A percentile compares a stretch with the other conserved stretches of the same genome.
phyloP scores from a whole-genome alignment of 2,888 invertebrate genomes.

The Drosophila testacea region DNA sequence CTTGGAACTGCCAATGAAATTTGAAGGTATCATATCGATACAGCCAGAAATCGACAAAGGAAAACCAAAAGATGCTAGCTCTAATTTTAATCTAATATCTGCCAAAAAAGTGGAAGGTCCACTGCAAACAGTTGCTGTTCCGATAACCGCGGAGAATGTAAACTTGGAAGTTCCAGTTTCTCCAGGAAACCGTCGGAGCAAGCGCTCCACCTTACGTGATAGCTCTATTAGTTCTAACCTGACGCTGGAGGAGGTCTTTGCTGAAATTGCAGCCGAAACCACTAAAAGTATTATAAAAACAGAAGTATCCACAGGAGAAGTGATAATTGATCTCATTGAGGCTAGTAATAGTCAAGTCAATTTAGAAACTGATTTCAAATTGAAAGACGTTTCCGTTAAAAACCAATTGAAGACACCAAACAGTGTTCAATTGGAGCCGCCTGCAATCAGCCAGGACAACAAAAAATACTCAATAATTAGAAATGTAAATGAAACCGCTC shows the following conservation, averaged over 20 bases:
- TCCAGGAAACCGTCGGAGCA: constrained; percentile 31
- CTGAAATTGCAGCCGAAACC: constrained; percentile 52
- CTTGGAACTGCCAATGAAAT: not conserved
- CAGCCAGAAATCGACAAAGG: not conserved
- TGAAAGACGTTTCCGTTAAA: constrained; percentile 1
- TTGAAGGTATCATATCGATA: not conserved
- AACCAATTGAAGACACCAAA: not conserved
- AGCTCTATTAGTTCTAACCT: constrained; percentile 12
- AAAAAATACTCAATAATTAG: not conserved
- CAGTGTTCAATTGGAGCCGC: not conserved
- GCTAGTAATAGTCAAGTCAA: constrained; percentile 16
- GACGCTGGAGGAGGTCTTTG: constrained; percentile 62
- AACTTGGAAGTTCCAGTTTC: not conserved
- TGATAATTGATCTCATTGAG: constrained; percentile 37
- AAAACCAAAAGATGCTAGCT: not conserved
- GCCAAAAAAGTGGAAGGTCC: not conserved
- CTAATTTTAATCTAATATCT: not conserved
- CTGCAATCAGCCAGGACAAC: too few relatives aligned
- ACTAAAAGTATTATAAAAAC: constrained; percentile 23
- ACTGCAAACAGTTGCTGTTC: not conserved
- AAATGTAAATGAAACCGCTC: not conserved
- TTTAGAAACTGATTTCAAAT: not conserved
- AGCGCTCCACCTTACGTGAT: constrained; percentile 15
- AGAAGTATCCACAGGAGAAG: not conserved
- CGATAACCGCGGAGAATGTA: not conserved